phyloP scores from a whole-genome alignment of 2,888 invertebrate genomes.

The Himalopsyche japonica region DNA sequence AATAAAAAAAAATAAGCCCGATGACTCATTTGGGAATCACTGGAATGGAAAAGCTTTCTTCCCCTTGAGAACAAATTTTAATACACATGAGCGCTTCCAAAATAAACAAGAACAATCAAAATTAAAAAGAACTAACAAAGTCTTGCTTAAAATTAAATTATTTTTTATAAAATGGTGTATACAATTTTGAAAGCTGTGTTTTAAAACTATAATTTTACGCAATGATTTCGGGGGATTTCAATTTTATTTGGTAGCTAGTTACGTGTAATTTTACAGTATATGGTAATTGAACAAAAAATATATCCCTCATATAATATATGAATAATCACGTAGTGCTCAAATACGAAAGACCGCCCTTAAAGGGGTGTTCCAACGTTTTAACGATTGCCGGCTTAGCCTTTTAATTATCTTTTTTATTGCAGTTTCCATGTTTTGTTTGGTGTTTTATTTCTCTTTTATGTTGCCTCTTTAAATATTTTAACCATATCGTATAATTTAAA shows the following conservation, averaged over 20 bases:
- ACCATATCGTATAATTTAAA: background rate
- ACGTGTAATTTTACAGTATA: too few relatives aligned
- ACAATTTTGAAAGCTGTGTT: too few relatives aligned
- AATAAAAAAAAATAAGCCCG: background rate
- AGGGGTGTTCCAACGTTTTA: background rate
- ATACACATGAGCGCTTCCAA: background rate
- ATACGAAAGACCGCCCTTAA: background rate
- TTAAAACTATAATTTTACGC: too few relatives aligned
- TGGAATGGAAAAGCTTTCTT: background rate
- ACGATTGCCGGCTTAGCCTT: background rate
- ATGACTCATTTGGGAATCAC: background rate
- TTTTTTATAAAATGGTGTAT: too few relatives aligned
- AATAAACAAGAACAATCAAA: too few relatives aligned
- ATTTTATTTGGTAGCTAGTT: too few relatives aligned
- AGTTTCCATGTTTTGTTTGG: background rate
- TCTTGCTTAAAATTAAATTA: too few relatives aligned
- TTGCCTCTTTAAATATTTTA: background rate
- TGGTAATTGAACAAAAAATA: too few relatives aligned
- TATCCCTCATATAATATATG: too few relatives aligned
- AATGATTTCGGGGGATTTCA: too few relatives aligned
- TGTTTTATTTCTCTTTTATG: background rate
- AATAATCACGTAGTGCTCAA: background rate
- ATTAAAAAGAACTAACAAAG: background rate
- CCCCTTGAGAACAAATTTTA: background rate
- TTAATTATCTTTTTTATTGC: background rate